Evolutionary conservation across 2,888 invertebrate species (phyloP).

Genomic region (Ornithoptera alexandrae): DNA sequence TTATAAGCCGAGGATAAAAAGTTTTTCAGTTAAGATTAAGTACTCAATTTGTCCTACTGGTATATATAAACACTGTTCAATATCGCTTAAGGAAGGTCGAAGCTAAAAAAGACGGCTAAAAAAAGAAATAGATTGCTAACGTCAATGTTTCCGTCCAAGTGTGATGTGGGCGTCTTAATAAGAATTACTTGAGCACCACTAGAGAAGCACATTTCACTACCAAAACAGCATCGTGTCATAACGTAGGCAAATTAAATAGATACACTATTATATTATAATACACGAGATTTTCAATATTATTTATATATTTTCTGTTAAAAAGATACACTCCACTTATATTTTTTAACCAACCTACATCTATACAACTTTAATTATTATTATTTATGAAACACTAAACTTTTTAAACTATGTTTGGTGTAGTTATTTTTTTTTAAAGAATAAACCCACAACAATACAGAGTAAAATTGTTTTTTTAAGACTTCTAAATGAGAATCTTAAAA

Average conservation of each 20-base stretch:
- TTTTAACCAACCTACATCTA: too few relatives aligned
- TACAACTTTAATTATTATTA: too few relatives aligned
- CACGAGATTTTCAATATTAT: too few relatives aligned
- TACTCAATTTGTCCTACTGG: not conserved
- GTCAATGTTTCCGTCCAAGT: conserved; percentile 1
- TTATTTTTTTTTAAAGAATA: conserved; percentile 6
- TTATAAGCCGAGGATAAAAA: not conserved
- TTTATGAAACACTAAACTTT: too few relatives aligned
- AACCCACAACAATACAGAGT: conserved; percentile 22
- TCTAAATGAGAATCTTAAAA: conserved; percentile 31
- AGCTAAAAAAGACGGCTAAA: not conserved
- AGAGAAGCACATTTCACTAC: not conserved
- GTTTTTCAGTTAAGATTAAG: not conserved
- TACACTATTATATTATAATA: too few relatives aligned
- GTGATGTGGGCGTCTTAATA: conserved; percentile 1
- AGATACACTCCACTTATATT: too few relatives aligned
- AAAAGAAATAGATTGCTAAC: not conserved
- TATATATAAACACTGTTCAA: not conserved
- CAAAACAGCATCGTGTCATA: not conserved
- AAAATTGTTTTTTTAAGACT: conserved; percentile 33
- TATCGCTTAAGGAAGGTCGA: not conserved
- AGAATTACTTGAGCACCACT: conserved; percentile 4
- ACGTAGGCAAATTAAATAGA: not conserved
- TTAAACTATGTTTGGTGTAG: not conserved
- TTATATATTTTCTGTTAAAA: too few relatives aligned